Base-by-base conservation (phyloP, 2,888 invertebrate genomes). In the Clivina fossor region DNA sequence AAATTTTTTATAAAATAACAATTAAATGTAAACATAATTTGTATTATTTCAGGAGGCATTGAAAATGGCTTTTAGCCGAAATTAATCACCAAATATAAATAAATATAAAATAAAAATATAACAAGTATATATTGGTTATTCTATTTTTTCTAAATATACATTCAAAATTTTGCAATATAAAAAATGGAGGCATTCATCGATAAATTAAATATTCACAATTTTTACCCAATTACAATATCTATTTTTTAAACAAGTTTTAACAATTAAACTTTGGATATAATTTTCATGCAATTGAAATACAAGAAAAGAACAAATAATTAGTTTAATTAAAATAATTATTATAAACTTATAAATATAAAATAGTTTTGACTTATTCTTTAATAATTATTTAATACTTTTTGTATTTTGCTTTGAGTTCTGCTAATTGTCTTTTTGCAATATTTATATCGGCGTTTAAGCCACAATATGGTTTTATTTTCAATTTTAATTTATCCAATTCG, bases 381-480 rank as follows among this genome's bases (percentile, higher is more conserved):
- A n/a, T n/a, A n/a, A n/a, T 47, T 54, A n/a, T 53, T 35, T 32
- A 26, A 24, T 13, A 46, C 16, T 16, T 60, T 56, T 57, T 41
- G 55, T 68, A 63, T 58, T 69, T 64, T 20, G 60, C 51, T 61
- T 71, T 70, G 41, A 69, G 56, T 51, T 65, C 59, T 20, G 63
- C 62, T 38, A 71, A 60, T 61, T 71, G 70, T 60, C 66, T 62
- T 16, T 61, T 62, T n/a, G 72, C 72, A 61, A 69, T 66, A 49
- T 61, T 61, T 7, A 72, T 60, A 60, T 71, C 67, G 15, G 71
- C 71, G 60, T 68, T 68, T 19, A 72, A 60, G 18, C 65, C 67
- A 57, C 66, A 60, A 60, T 69, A 72, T 22, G 61, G 51, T 13
- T 64, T 64, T 20, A 70, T 58, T 58, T 70, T 69, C 55, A 66